Percentiles rank a stretch among this genome's conserved stretches.
Conservation (phyloP, 1,140 invertebrate species). For the Drosophila pectinifera region DNA sequence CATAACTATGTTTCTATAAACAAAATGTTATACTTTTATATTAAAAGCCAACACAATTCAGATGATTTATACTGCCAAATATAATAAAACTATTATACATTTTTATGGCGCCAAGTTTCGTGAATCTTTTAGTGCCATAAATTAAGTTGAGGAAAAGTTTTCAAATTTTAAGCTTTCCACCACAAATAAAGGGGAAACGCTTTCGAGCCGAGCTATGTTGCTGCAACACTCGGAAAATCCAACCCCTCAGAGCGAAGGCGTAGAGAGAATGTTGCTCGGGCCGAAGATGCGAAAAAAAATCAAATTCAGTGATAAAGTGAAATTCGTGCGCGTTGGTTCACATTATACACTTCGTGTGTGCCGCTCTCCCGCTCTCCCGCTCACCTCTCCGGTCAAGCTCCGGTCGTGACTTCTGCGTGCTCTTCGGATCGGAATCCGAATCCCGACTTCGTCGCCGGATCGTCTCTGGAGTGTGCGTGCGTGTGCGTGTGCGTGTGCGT, state of each 20-base stretch:
- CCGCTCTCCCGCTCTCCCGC: conserved; percentile 26
- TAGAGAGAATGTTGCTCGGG: conserved; percentile 14
- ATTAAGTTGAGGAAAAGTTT: neutral
- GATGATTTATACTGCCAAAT: no score
- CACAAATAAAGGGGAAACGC: conserved; percentile 1
- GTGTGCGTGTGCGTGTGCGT: neutral
- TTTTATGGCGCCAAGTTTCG: no score
- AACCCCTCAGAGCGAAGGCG: neutral
- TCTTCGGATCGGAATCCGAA: conserved; percentile 50
- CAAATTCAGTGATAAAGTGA: conserved; percentile 71
- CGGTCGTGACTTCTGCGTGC: conserved; percentile 29
- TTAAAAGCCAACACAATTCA: no score
- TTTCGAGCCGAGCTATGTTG: conserved; percentile 16
- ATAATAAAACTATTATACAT: no score
- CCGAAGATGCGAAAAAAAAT: conserved; percentile 63
- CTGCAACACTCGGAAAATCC: conserved; percentile 1
- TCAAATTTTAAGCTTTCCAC: neutral
- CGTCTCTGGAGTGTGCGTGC: no score
- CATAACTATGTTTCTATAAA: no score
- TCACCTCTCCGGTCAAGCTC: conserved; percentile 27
- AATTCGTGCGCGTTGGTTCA: conserved; percentile 71
- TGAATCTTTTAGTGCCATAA: neutral
- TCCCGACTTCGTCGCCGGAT: conserved; percentile 43
- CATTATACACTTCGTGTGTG: conserved; percentile 60
- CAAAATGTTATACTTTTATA: no score